Conservation (phyloP, 2,888 invertebrate species). For the Embidobia sp. region DNA sequence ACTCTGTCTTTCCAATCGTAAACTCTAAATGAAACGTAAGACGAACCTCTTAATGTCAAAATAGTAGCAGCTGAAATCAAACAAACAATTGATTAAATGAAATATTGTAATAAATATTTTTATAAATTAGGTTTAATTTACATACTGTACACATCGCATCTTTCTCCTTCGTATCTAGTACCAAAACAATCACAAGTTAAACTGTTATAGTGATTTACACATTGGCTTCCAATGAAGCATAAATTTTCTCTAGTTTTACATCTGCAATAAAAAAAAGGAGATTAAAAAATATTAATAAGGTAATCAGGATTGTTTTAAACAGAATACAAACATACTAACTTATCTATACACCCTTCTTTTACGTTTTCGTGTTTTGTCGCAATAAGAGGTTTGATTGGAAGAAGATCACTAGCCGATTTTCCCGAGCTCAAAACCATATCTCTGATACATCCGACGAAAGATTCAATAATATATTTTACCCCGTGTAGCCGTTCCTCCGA, state of each 20-base stretch:
- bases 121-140: conserved; percentile 67
- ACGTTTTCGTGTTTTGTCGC: conserved; percentile 95
- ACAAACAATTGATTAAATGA: not conserved
- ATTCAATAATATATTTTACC: conserved; percentile 95
- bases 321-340: conserved; percentile 78
- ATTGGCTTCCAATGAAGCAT: conserved; percentile 93
- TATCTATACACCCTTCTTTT: conserved; percentile 93
- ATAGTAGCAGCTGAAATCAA: conserved; percentile 89
- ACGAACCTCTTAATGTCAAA: conserved; percentile 93
- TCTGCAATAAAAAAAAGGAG: too few relatives aligned
- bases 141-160: conserved; percentile 95
- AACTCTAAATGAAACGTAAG: conserved; percentile 95
- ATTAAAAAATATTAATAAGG: not conserved
- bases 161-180: conserved; percentile 94
- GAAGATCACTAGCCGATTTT: conserved; percentile 91
- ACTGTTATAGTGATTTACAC: conserved; percentile 95
- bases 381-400: conserved; percentile 91
- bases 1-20: conserved; percentile 96
- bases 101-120: too few relatives aligned
- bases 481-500: conserved; percentile 94
- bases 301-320: not conserved
- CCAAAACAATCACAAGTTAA: conserved; percentile 96
- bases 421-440: conserved; percentile 93
- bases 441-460: conserved; percentile 95
- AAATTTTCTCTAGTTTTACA: conserved; percentile 91